Evolutionary conservation across 2,797 vertebrate genomes (phyloP).

Genomic region (Pseudochirops cupreus): DNA sequence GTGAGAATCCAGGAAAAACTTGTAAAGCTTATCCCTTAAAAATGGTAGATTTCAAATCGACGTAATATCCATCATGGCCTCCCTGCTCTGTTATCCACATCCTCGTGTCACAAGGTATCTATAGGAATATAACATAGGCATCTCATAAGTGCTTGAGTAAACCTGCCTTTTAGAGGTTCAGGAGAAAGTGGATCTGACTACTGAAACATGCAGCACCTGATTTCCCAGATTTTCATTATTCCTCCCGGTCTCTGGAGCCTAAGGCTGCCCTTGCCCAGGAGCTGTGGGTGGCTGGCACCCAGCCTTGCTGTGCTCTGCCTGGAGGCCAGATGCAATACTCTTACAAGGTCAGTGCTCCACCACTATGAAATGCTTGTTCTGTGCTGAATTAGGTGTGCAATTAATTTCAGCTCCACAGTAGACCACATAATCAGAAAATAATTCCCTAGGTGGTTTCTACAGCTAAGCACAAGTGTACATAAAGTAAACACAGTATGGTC

Average conservation of each 20-base stretch:
- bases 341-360: slow-evolving; percentile 53
- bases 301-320: neutral
- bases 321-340: slow-evolving; percentile 28
- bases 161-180: neutral
- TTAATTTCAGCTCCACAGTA: slow-evolving; percentile 59
- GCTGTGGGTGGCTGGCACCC: neutral
- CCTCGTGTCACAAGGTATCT: neutral
- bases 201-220: neutral
- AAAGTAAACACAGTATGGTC: slow-evolving; percentile 28
- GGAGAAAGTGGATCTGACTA: neutral
- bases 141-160: neutral
- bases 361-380: slow-evolving; percentile 55
- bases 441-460: slow-evolving; percentile 45
- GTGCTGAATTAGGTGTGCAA: slow-evolving; percentile 57
- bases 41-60: neutral
- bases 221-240: neutral
- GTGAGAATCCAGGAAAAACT: neutral
- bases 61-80: neutral
- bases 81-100: neutral
- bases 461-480: slow-evolving; percentile 25
- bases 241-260: neutral
- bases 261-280: neutral
- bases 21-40: neutral
- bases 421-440: slow-evolving; percentile 61
- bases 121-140: neutral